phyloP scores from a whole-genome alignment of 2,113 vertebrate genomes.

The Bostrychus sinensis region DNA sequence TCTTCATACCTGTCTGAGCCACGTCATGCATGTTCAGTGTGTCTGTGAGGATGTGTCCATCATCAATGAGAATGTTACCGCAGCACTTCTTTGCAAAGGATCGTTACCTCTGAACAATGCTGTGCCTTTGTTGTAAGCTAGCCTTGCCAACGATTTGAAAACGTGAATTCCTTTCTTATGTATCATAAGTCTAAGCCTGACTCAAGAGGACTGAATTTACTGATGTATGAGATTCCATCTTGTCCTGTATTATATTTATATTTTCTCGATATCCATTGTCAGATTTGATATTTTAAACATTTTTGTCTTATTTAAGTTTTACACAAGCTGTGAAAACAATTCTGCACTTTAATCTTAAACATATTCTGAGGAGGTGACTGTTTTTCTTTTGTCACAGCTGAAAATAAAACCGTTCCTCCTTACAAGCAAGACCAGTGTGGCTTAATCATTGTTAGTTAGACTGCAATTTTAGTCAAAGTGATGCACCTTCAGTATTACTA shows the following conservation, averaged over 20 bases:
- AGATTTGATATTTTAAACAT: constrained; percentile 70
- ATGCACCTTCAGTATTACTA: too few species aligned
- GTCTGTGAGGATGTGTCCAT: constrained; percentile 54
- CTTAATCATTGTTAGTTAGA: background rate
- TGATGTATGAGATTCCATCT: constrained; percentile 67
- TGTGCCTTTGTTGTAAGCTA: constrained; percentile 87
- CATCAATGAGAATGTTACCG: constrained; percentile 64
- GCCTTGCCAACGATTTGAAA: constrained; percentile 82
- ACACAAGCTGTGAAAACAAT: constrained; percentile 85
- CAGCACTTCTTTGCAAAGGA: constrained; percentile 80
- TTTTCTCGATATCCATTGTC: constrained; percentile 70
- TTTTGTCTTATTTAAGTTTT: constrained; percentile 72
- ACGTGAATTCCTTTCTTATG: constrained; percentile 68
- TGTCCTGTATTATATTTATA: constrained; percentile 73
- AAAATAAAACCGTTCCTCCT: constrained; percentile 82
- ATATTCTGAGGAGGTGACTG: constrained; percentile 74
- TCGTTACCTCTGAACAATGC: constrained; percentile 83
- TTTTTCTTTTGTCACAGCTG: constrained; percentile 75
- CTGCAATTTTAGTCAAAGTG: too few species aligned
- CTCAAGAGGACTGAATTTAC: constrained; percentile 69
- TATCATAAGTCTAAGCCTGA: constrained; percentile 69
- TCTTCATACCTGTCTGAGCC: constrained; percentile 49
- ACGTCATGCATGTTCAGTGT: constrained; percentile 63
- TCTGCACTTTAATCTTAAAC: constrained; percentile 85
- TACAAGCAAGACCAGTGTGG: constrained; percentile 39